Evolutionary conservation across 2,113 vertebrate species (phyloP), one percentile per base, ranked within the genome.

Genomic region (Alosa alosa): DNA sequence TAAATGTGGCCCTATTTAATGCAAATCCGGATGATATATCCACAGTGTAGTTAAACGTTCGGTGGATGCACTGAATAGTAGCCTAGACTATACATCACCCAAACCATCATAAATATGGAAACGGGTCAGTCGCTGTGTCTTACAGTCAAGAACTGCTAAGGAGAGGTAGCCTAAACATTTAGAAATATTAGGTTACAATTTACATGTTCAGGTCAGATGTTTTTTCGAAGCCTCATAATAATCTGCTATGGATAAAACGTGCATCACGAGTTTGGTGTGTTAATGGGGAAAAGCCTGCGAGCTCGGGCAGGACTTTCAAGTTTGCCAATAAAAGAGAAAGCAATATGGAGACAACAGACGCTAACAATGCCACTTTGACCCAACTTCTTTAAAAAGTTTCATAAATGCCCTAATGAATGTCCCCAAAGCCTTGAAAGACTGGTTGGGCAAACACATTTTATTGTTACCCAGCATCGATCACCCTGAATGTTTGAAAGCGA

Each of bases 391-490:
- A 4, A 31, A 31, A 68, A 68, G 64, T 68, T 68, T 68, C 64
- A 31, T 31, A 31, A 25, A 68, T 68, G 22, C n/a, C 64, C 64
- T 6, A 7, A 68, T 1, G 4, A 68, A 25, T 10, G 64, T 68
- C n/a, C 25, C 10, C n/a, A 2, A 11, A 10, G 64, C 7, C 25
- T 68, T 31, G n/a, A 68, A n/a, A 83, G 45, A 22, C 81, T 81
- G 84, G 45, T 82, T 83, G 84, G 68, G 81, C 84, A 82, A n/a
- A 18, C 82, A 25, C 17, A 36, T 86, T 88, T 90, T 87, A 91
- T 90, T 92, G 90, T 92, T 93, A 85, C 88, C 88, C 89, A 68
- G 84, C 82, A 86, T 81, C 88, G 81, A 83, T 87, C 84, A 52
- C 81, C 89, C 89, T 31, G 11, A 86, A 52, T 85, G 84, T 68